Evolutionary conservation across 2,797 vertebrate genomes (phyloP), one percentile per base, ranked within the genome.

Genomic region (Rhynchonycteris naso): DNA sequence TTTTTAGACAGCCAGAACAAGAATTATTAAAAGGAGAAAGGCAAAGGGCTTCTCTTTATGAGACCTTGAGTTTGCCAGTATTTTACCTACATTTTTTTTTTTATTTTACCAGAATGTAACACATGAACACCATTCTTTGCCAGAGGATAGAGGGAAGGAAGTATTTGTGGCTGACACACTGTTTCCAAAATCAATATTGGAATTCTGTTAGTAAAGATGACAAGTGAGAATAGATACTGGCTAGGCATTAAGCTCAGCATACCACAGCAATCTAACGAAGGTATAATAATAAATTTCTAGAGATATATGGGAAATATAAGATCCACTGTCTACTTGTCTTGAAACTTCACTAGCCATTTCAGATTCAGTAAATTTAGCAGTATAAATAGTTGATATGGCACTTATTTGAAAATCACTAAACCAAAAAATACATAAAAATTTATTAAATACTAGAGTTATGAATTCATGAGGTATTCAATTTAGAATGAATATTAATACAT

Each of bases 401-500:
- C 21, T 76, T 54, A 65, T 69, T 59, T 94, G 14, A 38, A 68
- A 94, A 75, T 66, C 24, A 87, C 11, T 78, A 10, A 61, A 43
- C 14, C 19, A 88, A 59, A 2, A 86, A 74, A 52, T 84, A 94
- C 22, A 5, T 43, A 82, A 58, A 90, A 92, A 47, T 26, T 6
- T 76, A 28, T 80, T 90, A 66, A 71, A 76, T 80, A 2, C 10
- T 50, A 90, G 72, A 92, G 84, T 81, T 87, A 35, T 68, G 2
- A 35, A 54, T 69, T 94, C 12, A 87, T 33, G 0, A 1, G 3
- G 0, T 74, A 68, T 50, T 82, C 21, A 28, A 65, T 84, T 81
- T 90, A 76, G 35, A 84, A 78, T 90, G n/a, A 78, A 84, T 85
- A 65, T 74, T 76, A 43, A 58, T 35, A 86, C 9, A 47, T n/a